Evolutionary conservation across 2,797 vertebrate species (phyloP).

Genomic region (Gobionotothen gibberifrons): DNA sequence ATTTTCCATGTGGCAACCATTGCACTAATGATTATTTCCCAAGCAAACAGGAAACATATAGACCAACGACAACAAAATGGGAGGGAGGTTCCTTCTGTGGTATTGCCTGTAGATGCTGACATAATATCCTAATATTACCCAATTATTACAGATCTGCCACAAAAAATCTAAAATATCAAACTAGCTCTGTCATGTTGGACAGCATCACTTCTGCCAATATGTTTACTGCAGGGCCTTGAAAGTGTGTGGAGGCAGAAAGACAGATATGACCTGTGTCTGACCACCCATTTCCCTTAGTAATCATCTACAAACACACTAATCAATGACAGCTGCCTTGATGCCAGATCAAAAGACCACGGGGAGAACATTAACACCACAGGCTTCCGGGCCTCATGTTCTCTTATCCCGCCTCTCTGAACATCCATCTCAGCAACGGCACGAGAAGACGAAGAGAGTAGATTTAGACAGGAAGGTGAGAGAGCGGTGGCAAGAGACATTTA

Average conservation of each 20-base stretch:
- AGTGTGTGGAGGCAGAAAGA: conserved; percentile 19
- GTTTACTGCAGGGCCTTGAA: background rate
- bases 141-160: conserved; percentile 27
- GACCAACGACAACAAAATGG: conserved; percentile 66
- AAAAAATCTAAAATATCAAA: background rate
- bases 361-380: conserved; percentile 77
- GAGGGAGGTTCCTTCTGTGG: conserved; percentile 48
- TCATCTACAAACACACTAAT: conserved; percentile 78
- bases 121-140: conserved; percentile 57
- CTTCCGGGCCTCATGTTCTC: conserved; percentile 71
- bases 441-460: conserved; percentile 35
- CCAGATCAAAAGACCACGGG: conserved; percentile 74
- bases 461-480: conserved; percentile 39
- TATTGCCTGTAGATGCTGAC: conserved; percentile 61
- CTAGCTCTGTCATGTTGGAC: background rate
- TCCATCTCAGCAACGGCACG: conserved; percentile 57
- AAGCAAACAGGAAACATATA: conserved; percentile 73
- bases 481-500: conserved; percentile 5
- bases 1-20: conserved; percentile 81
- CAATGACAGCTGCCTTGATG: conserved; percentile 79
- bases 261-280: conserved; percentile 74
- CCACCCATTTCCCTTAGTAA: conserved; percentile 78
- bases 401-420: conserved; percentile 62
- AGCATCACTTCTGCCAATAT: background rate
- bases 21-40: conserved; percentile 74